Evolutionary conservation across 2,888 invertebrate species (phyloP).

Genomic region (Leptopilina syphax): DNA sequence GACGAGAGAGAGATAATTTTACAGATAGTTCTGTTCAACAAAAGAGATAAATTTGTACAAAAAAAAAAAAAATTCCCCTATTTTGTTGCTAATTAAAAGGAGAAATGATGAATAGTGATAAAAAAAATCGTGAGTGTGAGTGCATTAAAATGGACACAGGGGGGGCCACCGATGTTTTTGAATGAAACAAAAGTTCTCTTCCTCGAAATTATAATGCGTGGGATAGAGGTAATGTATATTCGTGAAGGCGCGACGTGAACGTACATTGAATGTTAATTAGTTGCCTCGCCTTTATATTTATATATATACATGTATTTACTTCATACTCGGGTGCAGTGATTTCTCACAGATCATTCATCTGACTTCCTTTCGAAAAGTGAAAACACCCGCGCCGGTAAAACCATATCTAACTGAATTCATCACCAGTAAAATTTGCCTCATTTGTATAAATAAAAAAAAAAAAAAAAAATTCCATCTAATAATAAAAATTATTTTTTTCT

Average conservation of each 20-base stretch:
- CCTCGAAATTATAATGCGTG: constrained; percentile 49
- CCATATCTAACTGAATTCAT: constrained; percentile 43
- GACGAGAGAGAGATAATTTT: too few species aligned
- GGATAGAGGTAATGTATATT: constrained; percentile 41
- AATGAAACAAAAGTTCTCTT: constrained; percentile 46
- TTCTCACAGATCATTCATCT: constrained; percentile 30
- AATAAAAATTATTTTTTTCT: not conserved
- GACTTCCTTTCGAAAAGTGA: constrained; percentile 43
- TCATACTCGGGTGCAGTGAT: constrained; percentile 30
- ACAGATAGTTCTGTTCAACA: too few species aligned
- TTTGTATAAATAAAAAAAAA: constrained; percentile 1
- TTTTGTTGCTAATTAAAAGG: too few species aligned
- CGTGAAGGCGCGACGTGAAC: constrained; percentile 62
- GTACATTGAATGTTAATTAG: constrained; percentile 68
- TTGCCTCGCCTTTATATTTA: constrained; percentile 53
- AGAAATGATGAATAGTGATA: too few species aligned
- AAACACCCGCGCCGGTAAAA: constrained; percentile 42
- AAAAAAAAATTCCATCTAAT: not conserved
- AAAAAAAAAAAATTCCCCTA: too few species aligned
- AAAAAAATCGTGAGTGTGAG: too few species aligned
- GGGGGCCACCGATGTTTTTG: constrained; percentile 32
- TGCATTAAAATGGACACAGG: constrained; percentile 46
- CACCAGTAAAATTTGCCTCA: constrained; percentile 1
- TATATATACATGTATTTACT: constrained; percentile 30
- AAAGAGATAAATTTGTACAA: too few species aligned